These are phyloP conservation scores for Peromyscus nudipes DNA, from an alignment of 2,797 vertebrate genomes.

Conservation along the genomic window DNA sequence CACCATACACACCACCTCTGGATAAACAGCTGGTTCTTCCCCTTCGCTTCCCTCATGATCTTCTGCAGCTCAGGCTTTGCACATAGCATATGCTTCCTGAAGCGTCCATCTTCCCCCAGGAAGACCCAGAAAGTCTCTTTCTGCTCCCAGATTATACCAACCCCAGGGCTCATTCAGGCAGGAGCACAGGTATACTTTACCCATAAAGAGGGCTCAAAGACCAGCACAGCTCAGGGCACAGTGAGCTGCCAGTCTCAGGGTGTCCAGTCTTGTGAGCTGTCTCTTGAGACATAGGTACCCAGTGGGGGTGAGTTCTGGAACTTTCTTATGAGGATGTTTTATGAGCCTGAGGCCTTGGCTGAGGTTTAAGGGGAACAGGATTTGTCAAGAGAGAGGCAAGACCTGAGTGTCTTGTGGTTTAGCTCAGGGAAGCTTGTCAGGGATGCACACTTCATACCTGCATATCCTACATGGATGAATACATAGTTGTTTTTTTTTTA, in stretches of 20 bases:
- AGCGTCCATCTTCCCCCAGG: neutral
- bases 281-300: neutral
- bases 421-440: neutral
- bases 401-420: neutral
- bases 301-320: neutral
- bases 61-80: neutral
- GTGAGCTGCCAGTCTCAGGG: neutral
- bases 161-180: neutral
- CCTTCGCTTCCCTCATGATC: neutral
- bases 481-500: neutral
- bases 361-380: neutral
- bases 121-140: neutral
- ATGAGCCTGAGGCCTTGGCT: neutral
- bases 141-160: neutral
- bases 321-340: neutral
- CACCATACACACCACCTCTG: neutral
- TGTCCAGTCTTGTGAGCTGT: neutral
- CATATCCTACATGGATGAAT: neutral
- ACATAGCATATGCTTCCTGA: neutral
- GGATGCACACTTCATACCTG: neutral
- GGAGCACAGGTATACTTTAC: too few species aligned
- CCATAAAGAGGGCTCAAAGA: fast-evolving
- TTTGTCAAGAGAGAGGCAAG: neutral
- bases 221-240: neutral
- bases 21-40: neutral